Percentiles rank a stretch among this genome's conserved stretches.
These are phyloP conservation scores for Papilio protenor DNA, from an alignment of 2,888 invertebrate species.

Conservation along the genomic window DNA sequence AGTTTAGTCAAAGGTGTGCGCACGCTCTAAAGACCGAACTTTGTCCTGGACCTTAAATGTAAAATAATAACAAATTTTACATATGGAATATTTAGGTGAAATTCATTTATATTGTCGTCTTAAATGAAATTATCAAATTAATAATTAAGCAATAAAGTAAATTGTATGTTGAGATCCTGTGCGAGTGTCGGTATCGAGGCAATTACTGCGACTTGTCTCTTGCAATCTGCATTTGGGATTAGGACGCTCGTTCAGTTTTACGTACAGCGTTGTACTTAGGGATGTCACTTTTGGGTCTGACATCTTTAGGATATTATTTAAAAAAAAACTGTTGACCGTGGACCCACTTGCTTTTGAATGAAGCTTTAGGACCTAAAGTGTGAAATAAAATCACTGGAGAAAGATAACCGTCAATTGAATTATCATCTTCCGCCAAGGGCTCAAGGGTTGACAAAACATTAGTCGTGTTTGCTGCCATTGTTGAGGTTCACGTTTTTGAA, in stretches of 20 bases:
- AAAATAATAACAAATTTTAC: not conserved
- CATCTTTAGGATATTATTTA: not conserved
- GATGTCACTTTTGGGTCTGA: not conserved
- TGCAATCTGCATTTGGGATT: constrained; percentile 23
- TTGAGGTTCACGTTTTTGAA: not conserved
- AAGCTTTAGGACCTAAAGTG: too few species aligned
- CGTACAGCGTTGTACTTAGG: not conserved
- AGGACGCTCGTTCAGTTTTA: constrained; percentile 26
- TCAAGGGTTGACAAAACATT: not conserved
- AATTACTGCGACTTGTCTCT: constrained; percentile 20
- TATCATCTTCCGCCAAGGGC: not conserved
- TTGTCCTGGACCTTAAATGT: not conserved
- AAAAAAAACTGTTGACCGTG: not conserved
- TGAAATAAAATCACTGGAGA: not conserved
- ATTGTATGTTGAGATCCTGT: not conserved
- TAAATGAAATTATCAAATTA: not conserved
- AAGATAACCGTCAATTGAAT: not conserved
- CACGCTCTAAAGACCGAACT: not conserved
- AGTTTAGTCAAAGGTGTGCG: too few species aligned
- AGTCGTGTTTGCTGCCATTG: not conserved
- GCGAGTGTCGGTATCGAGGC: constrained; percentile 7
- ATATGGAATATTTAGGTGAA: not conserved
- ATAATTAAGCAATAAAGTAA: constrained; percentile 9
- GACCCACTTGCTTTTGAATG: not conserved
- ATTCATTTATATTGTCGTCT: not conserved